phyloP scores from a whole-genome alignment of 2,797 vertebrate species.

The Cheirogaleus major region DNA sequence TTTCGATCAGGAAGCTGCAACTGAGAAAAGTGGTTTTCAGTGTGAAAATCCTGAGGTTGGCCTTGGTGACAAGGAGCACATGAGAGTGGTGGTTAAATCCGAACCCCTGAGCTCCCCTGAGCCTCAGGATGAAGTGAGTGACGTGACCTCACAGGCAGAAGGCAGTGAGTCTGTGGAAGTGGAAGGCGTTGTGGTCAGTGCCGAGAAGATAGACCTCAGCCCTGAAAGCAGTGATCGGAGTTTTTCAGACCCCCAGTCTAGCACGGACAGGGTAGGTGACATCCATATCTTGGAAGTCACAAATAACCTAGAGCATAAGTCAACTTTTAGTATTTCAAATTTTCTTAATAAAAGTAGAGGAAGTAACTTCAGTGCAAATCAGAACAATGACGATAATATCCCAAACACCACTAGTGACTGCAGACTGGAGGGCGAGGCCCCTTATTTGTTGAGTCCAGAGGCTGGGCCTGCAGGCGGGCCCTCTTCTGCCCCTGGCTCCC shows the following conservation, averaged over 20 bases:
- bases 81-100: slow-evolving; percentile 95
- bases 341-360: slow-evolving; percentile 92
- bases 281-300: slow-evolving; percentile 92
- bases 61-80: slow-evolving; percentile 88
- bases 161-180: slow-evolving; percentile 94
- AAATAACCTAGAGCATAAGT: slow-evolving; percentile 90
- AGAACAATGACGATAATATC: slow-evolving; percentile 90
- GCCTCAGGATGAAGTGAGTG: slow-evolving; percentile 93
- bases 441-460: slow-evolving; percentile 92
- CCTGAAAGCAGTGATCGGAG: slow-evolving; percentile 97
- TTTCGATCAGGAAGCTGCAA: slow-evolving; percentile 83
- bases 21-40: slow-evolving; percentile 85
- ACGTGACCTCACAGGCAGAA: slow-evolving; percentile 95
- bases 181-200: slow-evolving; percentile 86
- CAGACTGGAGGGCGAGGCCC: slow-evolving; percentile 87
- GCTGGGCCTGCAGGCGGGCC: slow-evolving; percentile 83
- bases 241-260: slow-evolving; percentile 94
- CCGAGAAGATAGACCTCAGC: slow-evolving; percentile 96
- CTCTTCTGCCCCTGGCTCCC: slow-evolving; percentile 85
- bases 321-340: slow-evolving; percentile 93
- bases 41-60: slow-evolving; percentile 86
- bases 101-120: slow-evolving; percentile 97
- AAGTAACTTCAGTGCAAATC: slow-evolving; percentile 76
- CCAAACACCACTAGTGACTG: slow-evolving; percentile 96
- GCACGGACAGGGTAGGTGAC: slow-evolving; percentile 90